Percentiles rank a stretch among this genome's conserved stretches.
Evolutionary conservation across 2,888 invertebrate species (phyloP).

Genomic region (Stictocephala bisonia): DNA sequence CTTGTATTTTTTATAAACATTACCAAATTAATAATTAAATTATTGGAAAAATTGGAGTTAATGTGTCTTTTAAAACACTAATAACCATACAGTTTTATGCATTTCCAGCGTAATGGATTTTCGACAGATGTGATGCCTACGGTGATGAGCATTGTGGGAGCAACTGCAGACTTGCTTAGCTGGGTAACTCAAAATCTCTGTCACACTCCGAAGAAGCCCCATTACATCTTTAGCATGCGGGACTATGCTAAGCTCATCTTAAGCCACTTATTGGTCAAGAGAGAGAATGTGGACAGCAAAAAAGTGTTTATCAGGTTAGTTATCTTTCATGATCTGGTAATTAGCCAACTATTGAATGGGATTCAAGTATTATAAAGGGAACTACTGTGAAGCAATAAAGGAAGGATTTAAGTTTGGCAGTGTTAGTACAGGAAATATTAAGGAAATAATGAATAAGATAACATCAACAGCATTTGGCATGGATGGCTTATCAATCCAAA

Average conservation of each 20-base stretch:
- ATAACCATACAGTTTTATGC: background rate
- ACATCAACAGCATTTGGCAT: too few relatives aligned
- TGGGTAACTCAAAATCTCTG: slow-evolving; percentile 74
- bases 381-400: too few relatives aligned
- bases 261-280: slow-evolving; percentile 85
- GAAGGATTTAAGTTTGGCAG: too few relatives aligned
- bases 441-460: too few relatives aligned
- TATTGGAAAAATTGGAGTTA: background rate
- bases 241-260: slow-evolving; percentile 87
- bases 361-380: too few relatives aligned
- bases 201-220: slow-evolving; percentile 87
- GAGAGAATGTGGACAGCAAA: slow-evolving; percentile 81
- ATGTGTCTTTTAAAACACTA: background rate
- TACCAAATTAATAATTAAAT: background rate
- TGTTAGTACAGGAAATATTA: too few relatives aligned
- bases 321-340: too few relatives aligned
- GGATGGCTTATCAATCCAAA: too few relatives aligned
- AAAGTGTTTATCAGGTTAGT: slow-evolving; percentile 71
- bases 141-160: slow-evolving; percentile 79
- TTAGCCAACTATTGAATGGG: too few relatives aligned
- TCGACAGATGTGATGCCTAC: slow-evolving; percentile 72
- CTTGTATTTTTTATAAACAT: too few relatives aligned
- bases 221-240: slow-evolving; percentile 86
- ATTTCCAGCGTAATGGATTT: slow-evolving; percentile 56
- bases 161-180: slow-evolving; percentile 85